Evolutionary conservation across 2,888 invertebrate species (phyloP), one percentile per base, ranked within the genome.

Genomic region (Peribatodes rhomboidaria): DNA sequence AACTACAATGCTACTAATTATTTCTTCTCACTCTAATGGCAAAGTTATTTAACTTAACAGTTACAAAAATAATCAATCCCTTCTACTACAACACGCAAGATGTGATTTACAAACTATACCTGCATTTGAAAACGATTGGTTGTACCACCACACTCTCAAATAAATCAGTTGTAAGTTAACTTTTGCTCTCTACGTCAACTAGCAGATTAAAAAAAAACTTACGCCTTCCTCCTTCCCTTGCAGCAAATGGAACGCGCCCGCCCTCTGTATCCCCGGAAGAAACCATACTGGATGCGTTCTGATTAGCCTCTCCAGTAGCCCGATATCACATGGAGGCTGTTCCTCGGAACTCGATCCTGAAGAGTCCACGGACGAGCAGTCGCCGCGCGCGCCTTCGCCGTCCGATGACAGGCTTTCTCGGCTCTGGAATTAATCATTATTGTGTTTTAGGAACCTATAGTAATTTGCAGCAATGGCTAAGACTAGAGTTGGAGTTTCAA

Each of bases 211-310:
- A 10, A 11, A 50, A 67, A 16, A 22, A 94, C 96, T 94, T 87
- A 97, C 97, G 92, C 98, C 98, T 86, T 98, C 97, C 83, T 98
- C 97, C 87, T 98, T 97, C 80, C 98, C 97, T 90, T 98, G 98
- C 53, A 99, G 95, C 75, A 99, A 95, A 90, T 99, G 98, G 76
- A 98, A 97, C 27, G 98, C 98, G 6, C 98, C 98, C 60, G 98
- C 97, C 72, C 99, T 95, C 83, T 98, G 98, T 57, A 99, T 97
- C 41, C 98, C 98, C 0, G 98, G 98, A 68, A 99, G 94, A 88
- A 98, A 98, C 99, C 99, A 99, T 79, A 99, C 97, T 46, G 98
- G 98, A 90, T 98, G 98, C 35, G 98, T 97, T 73, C 98, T 95
- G 82, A 98, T 96, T 75, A 99, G 95, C 71, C 98, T 95, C 87